Base-by-base conservation (phyloP, 2,888 invertebrate species). In the Synergus itoensis region DNA sequence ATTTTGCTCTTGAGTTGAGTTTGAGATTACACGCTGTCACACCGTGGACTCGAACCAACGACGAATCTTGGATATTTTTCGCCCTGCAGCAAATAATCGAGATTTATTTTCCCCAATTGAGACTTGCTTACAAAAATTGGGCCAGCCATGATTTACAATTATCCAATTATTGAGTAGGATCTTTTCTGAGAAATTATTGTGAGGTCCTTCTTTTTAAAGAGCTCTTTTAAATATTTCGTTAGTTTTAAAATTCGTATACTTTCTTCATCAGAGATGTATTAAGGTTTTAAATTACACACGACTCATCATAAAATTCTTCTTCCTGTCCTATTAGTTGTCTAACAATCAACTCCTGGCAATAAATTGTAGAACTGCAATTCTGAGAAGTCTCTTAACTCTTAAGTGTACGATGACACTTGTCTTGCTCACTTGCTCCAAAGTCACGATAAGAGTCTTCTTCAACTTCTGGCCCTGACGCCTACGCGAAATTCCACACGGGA, bases 11-110 rank as follows among this genome's bases (percentile, higher is more conserved):
- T 28, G 28, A 28, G 28, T 84, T 84, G 64, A 77, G 82, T 78
- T 79, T 86, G 87, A 91, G 91, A 91, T 91, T 91, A 90, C 90
- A 91, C 90, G 91, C 91, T 91, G 91, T 91, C 91, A 90, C 89
- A 89, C 86, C 86, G 88, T 88, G 7, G 9, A 73, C 36, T 73
- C 21, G 12, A 4, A 21, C 0, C 53, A 73, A 73, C 45, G 16
- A 53, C 16, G 18, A 21, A 69, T 45, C 28, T 21, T 5, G 28
- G 48, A 57, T 69, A 36, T 53, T 48, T 28, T 73, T 53, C 69
- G 48, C 69, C 48, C 53, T 28, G 36, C 48, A 53, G 69, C 69
- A 28, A 28, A 73, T 48, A 28, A 73, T 48, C 28, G n/a, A 53
- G 48, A 53, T 53, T 16, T n/a, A 53, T 53, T 53, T 53, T 53